Conservation (phyloP, 1,140 invertebrate species). For the Archivesica marissinica region DNA sequence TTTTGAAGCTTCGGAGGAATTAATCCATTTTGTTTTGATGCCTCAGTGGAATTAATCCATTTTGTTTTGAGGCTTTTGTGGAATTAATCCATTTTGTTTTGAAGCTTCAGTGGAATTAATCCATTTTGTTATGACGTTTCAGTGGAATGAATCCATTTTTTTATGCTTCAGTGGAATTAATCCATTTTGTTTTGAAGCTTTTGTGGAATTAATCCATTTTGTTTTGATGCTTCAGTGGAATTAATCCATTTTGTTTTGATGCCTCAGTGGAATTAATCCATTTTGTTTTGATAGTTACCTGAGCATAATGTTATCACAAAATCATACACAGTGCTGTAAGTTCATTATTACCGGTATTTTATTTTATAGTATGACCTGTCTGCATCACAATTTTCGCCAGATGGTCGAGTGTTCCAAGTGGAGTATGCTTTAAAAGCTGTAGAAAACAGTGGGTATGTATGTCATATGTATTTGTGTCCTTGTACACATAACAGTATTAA, state of each 20-base stretch:
- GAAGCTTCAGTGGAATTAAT: too few relatives aligned
- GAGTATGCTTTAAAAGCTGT: conserved; percentile 99
- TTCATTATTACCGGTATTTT: conserved; percentile 29
- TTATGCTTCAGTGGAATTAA: too few relatives aligned
- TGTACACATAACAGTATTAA: too few relatives aligned
- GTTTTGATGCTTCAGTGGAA: not conserved
- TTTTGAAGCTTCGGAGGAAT: too few relatives aligned
- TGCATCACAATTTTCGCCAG: conserved; percentile 99
- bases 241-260: not conserved
- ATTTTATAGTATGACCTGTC: conserved; percentile 94
- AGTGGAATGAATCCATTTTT: too few relatives aligned
- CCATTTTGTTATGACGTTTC: too few relatives aligned
- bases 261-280: not conserved
- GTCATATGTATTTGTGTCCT: too few relatives aligned
- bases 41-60: too few relatives aligned
- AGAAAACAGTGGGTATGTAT: conserved; percentile 96
- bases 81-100: too few relatives aligned
- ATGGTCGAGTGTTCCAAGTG: conserved; percentile 99
- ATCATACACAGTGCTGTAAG: not conserved
- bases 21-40: too few relatives aligned
- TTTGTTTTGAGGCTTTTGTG: too few relatives aligned
- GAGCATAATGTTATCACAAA: not conserved
- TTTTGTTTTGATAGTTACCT: not conserved
- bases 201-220: not conserved
- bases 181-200: not conserved